Conservation (phyloP, 2,113 vertebrate genomes). For the Coturnix japonica region DNA sequence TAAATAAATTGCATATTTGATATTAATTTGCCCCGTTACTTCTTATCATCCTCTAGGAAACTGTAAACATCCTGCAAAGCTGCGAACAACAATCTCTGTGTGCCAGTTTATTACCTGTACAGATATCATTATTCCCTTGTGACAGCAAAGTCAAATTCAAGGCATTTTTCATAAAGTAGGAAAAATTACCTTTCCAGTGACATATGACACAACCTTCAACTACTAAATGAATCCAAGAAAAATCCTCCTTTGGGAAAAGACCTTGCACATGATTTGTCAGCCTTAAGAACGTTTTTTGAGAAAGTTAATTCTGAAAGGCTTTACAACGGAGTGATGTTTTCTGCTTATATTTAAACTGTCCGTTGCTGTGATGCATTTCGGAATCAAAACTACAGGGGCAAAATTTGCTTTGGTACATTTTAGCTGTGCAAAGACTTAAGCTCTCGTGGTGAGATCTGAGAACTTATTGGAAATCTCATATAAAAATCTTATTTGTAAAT, state of each 20-base stretch:
- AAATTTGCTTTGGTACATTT: background rate
- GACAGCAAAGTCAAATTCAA: constrained; percentile 72
- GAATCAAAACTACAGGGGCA: background rate
- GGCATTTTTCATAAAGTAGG: constrained; percentile 63
- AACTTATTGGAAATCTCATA: constrained; percentile 25
- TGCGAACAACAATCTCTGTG: constrained; percentile 54
- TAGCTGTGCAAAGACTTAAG: background rate
- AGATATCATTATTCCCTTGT: constrained; percentile 64
- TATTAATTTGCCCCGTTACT: constrained; percentile 51
- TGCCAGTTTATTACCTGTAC: constrained; percentile 60
- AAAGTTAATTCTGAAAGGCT: constrained; percentile 57
- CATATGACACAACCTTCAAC: constrained; percentile 58
- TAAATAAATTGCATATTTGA: constrained; percentile 60
- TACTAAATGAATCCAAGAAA: constrained; percentile 65
- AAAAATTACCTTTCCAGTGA: constrained; percentile 73
- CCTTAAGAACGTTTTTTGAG: constrained; percentile 47
- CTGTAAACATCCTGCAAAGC: constrained; percentile 52
- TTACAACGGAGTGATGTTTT: constrained; percentile 12
- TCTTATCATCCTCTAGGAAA: constrained; percentile 37
- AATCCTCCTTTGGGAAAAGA: constrained; percentile 50
- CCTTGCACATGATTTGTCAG: constrained; percentile 57
- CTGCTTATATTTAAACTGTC: constrained; percentile 26
- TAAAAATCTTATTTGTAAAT: constrained; percentile 50
- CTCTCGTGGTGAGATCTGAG: background rate
- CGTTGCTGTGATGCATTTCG: constrained; percentile 29